phyloP scores from a whole-genome alignment of 2,888 invertebrate species.

The Plebejus melissa region DNA sequence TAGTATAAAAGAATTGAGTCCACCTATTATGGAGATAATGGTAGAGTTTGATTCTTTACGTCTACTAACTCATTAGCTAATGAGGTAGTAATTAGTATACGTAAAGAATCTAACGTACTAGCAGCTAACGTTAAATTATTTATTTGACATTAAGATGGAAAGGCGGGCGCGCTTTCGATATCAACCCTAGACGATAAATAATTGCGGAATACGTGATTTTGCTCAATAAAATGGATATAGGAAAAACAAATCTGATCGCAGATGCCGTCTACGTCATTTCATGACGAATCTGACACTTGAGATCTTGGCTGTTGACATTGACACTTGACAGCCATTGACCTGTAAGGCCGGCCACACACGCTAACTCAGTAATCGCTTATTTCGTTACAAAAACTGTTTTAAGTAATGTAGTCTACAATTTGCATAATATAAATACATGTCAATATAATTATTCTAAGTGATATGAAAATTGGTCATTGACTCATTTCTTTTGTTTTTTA shows the following conservation, averaged over 20 bases:
- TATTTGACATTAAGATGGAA: too few species aligned
- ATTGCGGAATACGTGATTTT: too few species aligned
- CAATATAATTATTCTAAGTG: background rate
- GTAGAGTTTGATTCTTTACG: background rate
- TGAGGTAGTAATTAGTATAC: too few species aligned
- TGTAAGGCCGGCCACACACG: background rate
- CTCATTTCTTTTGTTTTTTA: background rate
- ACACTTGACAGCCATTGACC: constrained; percentile 8
- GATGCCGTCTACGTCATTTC: background rate
- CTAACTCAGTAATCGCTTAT: background rate
- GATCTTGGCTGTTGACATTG: background rate
- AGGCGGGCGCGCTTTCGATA: too few species aligned
- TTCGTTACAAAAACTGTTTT: background rate
- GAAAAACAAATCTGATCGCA: too few species aligned
- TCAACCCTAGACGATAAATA: too few species aligned
- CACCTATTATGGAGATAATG: too few species aligned
- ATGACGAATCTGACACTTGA: background rate
- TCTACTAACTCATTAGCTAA: background rate
- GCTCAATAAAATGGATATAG: too few species aligned
- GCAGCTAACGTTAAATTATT: too few species aligned
- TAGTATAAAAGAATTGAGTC: too few species aligned
- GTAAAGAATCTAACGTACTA: too few species aligned
- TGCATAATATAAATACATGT: background rate
- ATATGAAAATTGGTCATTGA: background rate
- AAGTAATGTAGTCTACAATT: background rate